Base-by-base conservation (phyloP, 2,113 vertebrate genomes). In the Aspiorhynchus laticeps region DNA sequence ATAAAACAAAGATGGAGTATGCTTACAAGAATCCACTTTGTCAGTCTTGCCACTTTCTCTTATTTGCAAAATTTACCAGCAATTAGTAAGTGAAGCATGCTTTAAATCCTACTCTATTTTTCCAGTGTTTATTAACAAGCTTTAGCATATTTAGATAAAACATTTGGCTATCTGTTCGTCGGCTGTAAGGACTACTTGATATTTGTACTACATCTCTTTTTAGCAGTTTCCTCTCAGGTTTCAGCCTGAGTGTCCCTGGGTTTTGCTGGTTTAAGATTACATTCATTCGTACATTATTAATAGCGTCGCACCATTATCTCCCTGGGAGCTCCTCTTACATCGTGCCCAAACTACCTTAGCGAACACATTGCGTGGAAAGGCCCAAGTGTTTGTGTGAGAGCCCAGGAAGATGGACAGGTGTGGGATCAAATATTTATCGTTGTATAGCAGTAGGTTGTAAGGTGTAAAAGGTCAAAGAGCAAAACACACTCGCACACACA, bases 201-300 rank as follows among this genome's bases (percentile, higher is more conserved):
- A 74, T 87, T 15, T 78, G 84, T 88, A 51, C 71, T 43, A 19
- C 15, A 41, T 65, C 77, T 85, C 83, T 85, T 80, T 88, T 85
- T 74, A 80, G 79, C 21, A 19, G 46, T 85, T 83, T 80, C 74
- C 65, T 92, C 92, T 94, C 92, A 71, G 84, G 87, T 95, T 91
- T 93, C 94, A 85, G 86, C 88, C 89, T 87, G 65, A 28, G 87
- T 92, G 92, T 93, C 93, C 92, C 91, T 87, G 56, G 90, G 76
- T 81, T 91, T 87, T 89, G 89, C 81, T 88, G 92, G 94, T 94
- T 91, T 95, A 93, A 89, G 89, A 93, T 95, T 95, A 93, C 95
- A 91, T 86, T 90, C 89, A 88, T 91, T 93, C 91, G 90, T 95
- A 87, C 89, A 95, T 95, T 95, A 95, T 95, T 95, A 92, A 95